Base-by-base conservation (phyloP, 92 coral and sea anemone genomes). In the Metridium senile region DNA sequence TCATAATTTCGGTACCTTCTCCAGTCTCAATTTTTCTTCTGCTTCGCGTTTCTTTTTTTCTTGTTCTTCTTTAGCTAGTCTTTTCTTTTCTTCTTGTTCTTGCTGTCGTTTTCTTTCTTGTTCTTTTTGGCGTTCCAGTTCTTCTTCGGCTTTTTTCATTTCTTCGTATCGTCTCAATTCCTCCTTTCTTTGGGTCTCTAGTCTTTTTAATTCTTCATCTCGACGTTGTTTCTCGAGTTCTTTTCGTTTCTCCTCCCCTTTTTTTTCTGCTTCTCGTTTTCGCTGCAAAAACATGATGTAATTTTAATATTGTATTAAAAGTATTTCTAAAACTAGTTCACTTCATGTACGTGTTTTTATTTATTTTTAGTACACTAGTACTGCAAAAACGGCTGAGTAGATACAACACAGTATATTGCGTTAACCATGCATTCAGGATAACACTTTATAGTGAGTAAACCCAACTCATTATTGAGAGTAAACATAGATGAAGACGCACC, bases 191-290 rank as follows among this genome's bases (percentile, higher is more conserved):
- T 80, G 86, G 57, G 74, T 82, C 52, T 84, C 76, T n/a, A 84
- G 72, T 53, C 34, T 67, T 31, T 74, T 58, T 61, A 79, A 30
- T 68, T 83, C 72, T 33, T 85, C 91, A 33, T 83, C 93, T 70
- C 85, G 81, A 20, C 90, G 89, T 39, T 82, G 89, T 62, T 87
- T 82, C 28, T 81, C 93, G 9, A 75, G 63, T 63, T 71, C 72
- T 74, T 58, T 86, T 61, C 70, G 80, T 74, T 77, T 78, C 70
- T 88, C 76, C 66, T 81, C 75, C 59, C 70, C 79, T 82, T 72
- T 81, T 33, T 81, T 77, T 66, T 77, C 74, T 65, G 77, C 77
- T 25, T 73, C 77, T 58, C 25, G 47, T 70, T n/a, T 77, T 65
- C 52, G 63, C 71, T 71, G 62, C 75, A 70, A 58, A 47, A 16